Conservation (phyloP, 1,140 invertebrate genomes). For the Zaprionus camerounensis region DNA sequence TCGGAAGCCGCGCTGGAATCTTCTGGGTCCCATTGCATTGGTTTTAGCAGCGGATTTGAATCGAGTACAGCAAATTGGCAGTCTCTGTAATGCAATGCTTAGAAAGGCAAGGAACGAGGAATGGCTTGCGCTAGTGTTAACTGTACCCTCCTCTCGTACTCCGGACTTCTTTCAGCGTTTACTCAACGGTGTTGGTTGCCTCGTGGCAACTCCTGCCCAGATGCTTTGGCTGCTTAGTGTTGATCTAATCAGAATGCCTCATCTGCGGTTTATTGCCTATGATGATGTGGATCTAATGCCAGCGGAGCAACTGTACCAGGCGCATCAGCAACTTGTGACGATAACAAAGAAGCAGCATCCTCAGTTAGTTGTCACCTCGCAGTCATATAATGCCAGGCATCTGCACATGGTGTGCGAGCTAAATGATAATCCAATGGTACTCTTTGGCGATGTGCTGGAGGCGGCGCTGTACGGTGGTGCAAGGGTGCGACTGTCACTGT, state of each 20-base stretch:
- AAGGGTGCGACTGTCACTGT: conserved; percentile 18
- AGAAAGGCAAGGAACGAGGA: conserved; percentile 13
- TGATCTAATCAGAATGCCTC: conserved; percentile 3
- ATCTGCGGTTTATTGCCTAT: conserved; percentile 40
- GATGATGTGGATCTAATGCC: conserved; percentile 63
- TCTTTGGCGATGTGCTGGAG: conserved; percentile 64
- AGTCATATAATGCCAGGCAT: conserved; percentile 22
- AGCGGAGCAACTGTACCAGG: not conserved
- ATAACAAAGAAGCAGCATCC: conserved; percentile 9
- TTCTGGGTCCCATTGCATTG: conserved; percentile 32
- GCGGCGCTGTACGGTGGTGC: conserved; percentile 55
- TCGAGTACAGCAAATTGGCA: conserved; percentile 34
- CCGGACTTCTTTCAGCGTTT: conserved; percentile 35
- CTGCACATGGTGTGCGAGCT: conserved; percentile 20
- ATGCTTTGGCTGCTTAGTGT: conserved; percentile 34
- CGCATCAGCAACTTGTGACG: not conserved
- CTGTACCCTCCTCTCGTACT: conserved; percentile 22
- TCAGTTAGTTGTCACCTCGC: conserved; percentile 47
- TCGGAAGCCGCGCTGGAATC: not conserved
- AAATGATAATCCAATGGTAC: conserved; percentile 29
- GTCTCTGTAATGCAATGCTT: conserved; percentile 40
- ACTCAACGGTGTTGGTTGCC: conserved; percentile 47
- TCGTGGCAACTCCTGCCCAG: conserved; percentile 57
- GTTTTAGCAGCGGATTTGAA: conserved; percentile 39
- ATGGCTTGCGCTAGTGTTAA: conserved; percentile 24